Base-by-base conservation (phyloP, 2,113 vertebrate genomes). In the Neolamprologus devosi region DNA sequence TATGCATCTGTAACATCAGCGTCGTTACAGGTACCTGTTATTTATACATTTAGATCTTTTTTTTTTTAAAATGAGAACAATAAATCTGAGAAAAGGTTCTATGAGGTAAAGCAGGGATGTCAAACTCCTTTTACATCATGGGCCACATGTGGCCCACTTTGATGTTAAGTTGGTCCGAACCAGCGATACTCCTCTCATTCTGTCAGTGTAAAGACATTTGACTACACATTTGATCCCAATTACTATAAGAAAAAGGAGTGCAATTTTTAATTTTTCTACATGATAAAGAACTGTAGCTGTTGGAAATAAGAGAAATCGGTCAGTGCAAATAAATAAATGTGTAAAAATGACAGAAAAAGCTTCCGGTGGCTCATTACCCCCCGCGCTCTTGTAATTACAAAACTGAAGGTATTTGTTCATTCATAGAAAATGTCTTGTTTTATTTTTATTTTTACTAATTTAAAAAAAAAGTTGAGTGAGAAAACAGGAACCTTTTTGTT, bases 21-120 rank as follows among this genome's bases (percentile, higher is more conserved):
- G 6, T 26, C 16, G 9, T 80, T 73, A 12, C 49, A 86, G 78
- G 65, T 84, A 85, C 58, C 60, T 68, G 58, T 82, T 53, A 16
- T 75, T 79, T 53, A 63, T 8, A 7, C 7, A 8, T 37, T 65
- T n/a, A 8, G 45, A 7, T 55, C 33, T 5, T 4, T 21, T 3
- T 58, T 8, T 58, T 75, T 16, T 26, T 2, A 0, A 10, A 19
- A 55, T 6, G n/a, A 47, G 51, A 63, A 54, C 7, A 47, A 55
- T 14, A 57, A 11, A 53, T 87, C 35, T 19, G 13, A 88, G 14
- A 53, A 60, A 82, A 82, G 19, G n/a, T 8, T n/a, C 42, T 19
- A 19, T 78, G 17, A 47, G 26, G 42, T 78, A 8, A 49, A 30
- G 23, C 30, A n/a, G 60, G 19, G 30, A 65, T 65, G 30, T 65